Percentiles rank a stretch among this genome's conserved stretches.
These are phyloP conservation scores for Carlito syrichta DNA, from an alignment of 2,113 vertebrate genomes.

Conservation along the genomic window DNA sequence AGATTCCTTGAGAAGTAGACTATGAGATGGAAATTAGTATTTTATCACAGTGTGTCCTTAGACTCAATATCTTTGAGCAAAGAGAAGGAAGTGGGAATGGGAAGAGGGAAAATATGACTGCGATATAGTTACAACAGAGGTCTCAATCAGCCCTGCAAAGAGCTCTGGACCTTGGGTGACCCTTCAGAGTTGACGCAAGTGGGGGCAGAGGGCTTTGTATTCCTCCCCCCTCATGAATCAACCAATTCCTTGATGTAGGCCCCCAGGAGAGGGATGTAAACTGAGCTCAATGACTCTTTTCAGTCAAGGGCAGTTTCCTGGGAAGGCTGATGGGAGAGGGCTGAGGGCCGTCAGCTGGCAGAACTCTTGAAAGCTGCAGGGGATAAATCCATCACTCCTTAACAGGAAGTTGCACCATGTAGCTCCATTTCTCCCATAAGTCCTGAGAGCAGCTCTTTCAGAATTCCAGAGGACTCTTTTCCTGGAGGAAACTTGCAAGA, in stretches of 20 bases:
- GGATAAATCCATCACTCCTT: too few species aligned
- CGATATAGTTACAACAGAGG: background rate
- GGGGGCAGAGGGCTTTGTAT: background rate
- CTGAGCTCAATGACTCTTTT: background rate
- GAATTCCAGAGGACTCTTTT: background rate
- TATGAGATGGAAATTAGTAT: background rate
- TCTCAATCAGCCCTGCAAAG: background rate
- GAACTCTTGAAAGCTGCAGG: background rate
- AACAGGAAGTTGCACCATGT: background rate
- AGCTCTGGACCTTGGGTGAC: background rate
- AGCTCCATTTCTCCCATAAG: background rate
- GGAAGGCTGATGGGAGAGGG: background rate
- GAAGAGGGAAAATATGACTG: background rate
- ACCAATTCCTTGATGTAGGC: background rate
- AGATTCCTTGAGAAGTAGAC: background rate
- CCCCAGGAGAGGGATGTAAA: background rate
- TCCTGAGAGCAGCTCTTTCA: background rate
- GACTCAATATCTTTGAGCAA: background rate
- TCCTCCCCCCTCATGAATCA: background rate
- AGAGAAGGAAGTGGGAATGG: background rate
- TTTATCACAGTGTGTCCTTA: background rate
- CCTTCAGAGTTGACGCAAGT: background rate
- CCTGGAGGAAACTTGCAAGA: background rate
- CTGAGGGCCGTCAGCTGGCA: background rate
- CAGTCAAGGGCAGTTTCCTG: background rate